phyloP scores from a whole-genome alignment of 2,113 vertebrate genomes.

The western clawed frog (Xenopus tropicalis) region DNA sequence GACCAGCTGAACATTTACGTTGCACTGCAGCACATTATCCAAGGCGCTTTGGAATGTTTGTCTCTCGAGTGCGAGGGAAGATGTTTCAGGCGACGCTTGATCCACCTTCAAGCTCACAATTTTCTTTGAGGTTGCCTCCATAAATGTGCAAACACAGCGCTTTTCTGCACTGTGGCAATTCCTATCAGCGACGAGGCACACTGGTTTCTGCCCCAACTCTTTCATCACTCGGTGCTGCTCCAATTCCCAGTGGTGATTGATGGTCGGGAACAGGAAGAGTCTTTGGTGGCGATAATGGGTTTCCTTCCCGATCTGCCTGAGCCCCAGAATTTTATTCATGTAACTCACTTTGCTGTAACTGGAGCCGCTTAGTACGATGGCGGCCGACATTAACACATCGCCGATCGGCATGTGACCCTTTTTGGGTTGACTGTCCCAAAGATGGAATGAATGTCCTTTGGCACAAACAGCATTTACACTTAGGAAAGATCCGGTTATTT shows the following conservation, averaged over 20 bases:
- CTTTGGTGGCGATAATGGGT: neutral
- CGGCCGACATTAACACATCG: neutral
- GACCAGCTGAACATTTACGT: slow-evolving; percentile 1
- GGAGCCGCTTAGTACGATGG: neutral
- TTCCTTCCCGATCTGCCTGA: neutral
- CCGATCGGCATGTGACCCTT: neutral
- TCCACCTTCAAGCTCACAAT: neutral
- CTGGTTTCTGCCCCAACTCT: neutral
- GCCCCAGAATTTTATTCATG: neutral
- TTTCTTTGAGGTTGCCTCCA: neutral
- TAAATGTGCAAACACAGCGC: neutral
- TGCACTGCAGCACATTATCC: neutral
- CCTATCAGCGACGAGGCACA: neutral
- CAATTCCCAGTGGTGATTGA: neutral
- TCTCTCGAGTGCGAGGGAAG: neutral
- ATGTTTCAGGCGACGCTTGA: neutral
- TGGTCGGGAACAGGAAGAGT: neutral
- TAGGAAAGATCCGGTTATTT: neutral
- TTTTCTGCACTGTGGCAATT: neutral
- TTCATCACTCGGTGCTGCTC: neutral
- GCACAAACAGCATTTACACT: neutral
- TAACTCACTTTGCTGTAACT: neutral
- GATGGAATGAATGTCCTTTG: neutral
- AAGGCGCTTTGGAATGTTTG: neutral
- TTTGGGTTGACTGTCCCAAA: neutral